Percentiles rank a stretch among this genome's conserved stretches.
Evolutionary conservation across 2,797 vertebrate genomes (phyloP).

Genomic region (Glyptemys insculpta): DNA sequence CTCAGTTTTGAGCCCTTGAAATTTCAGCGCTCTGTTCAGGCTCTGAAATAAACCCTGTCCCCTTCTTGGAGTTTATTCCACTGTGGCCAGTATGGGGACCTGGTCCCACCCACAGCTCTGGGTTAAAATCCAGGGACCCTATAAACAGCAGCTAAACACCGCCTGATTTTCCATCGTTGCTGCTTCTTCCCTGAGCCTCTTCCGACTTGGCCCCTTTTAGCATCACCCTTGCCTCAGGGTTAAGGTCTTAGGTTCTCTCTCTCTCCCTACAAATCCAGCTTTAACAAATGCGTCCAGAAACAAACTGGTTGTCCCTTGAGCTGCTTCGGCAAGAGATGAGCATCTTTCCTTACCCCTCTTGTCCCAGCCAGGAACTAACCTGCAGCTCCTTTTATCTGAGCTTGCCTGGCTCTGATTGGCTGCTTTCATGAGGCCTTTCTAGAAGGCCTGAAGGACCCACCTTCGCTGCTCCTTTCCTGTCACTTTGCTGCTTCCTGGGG

Average conservation of each 20-base stretch:
- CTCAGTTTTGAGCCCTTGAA: background rate
- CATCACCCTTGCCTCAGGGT: background rate
- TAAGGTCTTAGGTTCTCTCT: background rate
- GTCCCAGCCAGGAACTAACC: background rate
- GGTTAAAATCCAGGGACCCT: background rate
- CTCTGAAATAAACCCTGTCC: background rate
- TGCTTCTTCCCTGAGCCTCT: background rate
- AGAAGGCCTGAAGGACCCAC: background rate
- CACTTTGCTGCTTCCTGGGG: background rate
- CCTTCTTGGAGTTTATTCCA: background rate
- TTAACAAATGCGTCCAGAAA: background rate
- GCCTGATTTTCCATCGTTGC: background rate
- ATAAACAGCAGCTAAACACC: background rate
- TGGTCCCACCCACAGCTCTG: background rate
- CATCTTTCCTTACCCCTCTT: background rate
- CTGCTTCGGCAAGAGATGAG: background rate
- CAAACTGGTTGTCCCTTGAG: background rate
- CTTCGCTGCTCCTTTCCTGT: background rate
- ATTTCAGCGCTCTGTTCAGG: background rate
- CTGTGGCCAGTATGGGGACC: background rate
- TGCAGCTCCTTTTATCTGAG: background rate
- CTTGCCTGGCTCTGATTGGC: background rate
- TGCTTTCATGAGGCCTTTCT: background rate
- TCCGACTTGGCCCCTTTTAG: background rate
- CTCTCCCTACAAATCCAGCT: background rate